Evolutionary conservation across 64 coral and sea anemone genomes (phyloP).

Genomic region (Porites australiensis): DNA sequence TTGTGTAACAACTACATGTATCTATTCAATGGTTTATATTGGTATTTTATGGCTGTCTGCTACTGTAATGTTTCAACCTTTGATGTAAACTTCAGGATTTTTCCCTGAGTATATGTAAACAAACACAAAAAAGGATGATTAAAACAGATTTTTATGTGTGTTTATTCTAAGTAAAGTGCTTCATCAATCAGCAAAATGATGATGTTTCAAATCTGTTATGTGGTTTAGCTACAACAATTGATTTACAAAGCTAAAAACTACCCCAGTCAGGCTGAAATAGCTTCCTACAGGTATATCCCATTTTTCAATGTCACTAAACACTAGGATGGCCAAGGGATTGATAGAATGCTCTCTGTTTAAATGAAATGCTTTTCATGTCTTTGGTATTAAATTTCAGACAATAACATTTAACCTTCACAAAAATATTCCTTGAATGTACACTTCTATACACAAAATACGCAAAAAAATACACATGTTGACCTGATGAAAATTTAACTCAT

Average conservation of each 20-base stretch:
- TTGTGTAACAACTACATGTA: not conserved
- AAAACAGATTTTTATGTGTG: not conserved
- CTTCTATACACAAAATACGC: not conserved
- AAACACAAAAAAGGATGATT: not conserved
- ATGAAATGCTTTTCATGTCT: slow-evolving; percentile 44
- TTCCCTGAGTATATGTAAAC: not conserved
- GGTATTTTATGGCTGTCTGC: too few relatives aligned
- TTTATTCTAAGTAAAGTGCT: slow-evolving; percentile 18
- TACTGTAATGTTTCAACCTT: not conserved
- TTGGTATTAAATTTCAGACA: slow-evolving; percentile 53
- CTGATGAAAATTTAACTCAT: not conserved
- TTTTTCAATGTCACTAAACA: not conserved
- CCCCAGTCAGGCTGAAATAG: not conserved
- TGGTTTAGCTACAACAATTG: not conserved
- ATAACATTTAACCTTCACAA: slow-evolving; percentile 3
- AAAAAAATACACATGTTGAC: not conserved
- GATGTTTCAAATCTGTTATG: slow-evolving; percentile 14
- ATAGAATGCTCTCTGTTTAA: not conserved
- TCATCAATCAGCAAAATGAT: slow-evolving; percentile 16
- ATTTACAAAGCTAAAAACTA: not conserved
- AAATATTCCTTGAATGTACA: slow-evolving; percentile 11
- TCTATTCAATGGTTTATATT: not conserved
- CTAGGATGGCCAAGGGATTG: not conserved
- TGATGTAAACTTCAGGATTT: not conserved
- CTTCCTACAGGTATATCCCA: not conserved